Percentiles rank a stretch among this genome's conserved stretches.
phyloP scores from a whole-genome alignment of 2,113 vertebrate species.

The Semnornis frantzii region DNA sequence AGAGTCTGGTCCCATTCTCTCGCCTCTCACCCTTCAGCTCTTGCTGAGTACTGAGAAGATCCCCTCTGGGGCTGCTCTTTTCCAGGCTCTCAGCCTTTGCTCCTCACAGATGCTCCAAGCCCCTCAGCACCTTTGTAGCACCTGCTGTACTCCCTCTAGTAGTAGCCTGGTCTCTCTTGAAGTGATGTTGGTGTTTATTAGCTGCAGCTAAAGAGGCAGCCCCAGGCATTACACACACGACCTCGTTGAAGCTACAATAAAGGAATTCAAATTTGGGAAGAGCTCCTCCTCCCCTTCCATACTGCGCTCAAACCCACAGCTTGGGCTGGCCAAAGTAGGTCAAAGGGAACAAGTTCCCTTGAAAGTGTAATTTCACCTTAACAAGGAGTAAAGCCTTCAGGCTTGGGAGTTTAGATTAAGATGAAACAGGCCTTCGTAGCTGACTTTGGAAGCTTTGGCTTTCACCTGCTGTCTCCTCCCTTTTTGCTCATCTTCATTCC shows the following conservation, averaged over 20 bases:
- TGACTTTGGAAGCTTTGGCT: neutral
- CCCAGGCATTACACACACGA: neutral
- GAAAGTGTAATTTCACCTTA: neutral
- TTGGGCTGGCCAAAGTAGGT: constrained; percentile 21
- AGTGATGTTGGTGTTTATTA: neutral
- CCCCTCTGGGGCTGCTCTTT: too few relatives aligned
- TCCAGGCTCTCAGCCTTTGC: too few relatives aligned
- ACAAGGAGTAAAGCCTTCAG: neutral
- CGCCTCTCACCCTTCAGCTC: too few relatives aligned
- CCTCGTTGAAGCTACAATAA: neutral
- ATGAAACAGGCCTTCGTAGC: neutral
- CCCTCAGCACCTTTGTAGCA: too few relatives aligned
- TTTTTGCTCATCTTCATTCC: neutral
- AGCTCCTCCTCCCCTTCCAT: neutral
- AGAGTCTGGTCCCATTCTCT: too few relatives aligned
- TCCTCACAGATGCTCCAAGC: too few relatives aligned
- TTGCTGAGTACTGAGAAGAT: too few relatives aligned
- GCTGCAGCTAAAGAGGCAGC: neutral
- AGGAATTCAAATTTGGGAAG: neutral
- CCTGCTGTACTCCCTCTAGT: too few relatives aligned
- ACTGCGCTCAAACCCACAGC: neutral
- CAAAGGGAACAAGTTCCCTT: neutral
- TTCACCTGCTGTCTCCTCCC: neutral
- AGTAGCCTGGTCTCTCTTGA: too few relatives aligned
- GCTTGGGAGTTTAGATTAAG: neutral